Evolutionary conservation across 1,140 invertebrate genomes (phyloP), one percentile per base, ranked within the genome.

Genomic region (Helicoverpa zea): DNA sequence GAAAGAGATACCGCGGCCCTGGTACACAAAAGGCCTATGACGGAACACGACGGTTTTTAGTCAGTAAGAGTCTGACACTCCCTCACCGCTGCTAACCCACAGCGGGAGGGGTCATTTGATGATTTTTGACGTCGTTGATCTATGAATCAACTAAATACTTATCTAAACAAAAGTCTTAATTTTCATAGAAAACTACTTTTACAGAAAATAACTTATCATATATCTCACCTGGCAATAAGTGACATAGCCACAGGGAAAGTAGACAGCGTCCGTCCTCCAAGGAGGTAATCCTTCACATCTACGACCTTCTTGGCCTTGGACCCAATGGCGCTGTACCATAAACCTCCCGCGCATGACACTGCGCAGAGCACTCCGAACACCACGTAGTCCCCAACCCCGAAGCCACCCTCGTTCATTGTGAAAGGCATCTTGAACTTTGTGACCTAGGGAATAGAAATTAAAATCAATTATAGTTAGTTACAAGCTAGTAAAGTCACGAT

Each of bases 161-260:
- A 23, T 0, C 23, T 23, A 23, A 23, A 23, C 23, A 23, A 23
- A 23, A 23, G 23, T 23, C 23, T 23, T 23, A 23, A 23, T 23
- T 23, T 2, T 23, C 23, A 23, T 23, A 23, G 23, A 23, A 23
- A 23, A 23, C 23, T 23, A 23, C 0, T 23, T 0, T 23, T 23
- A 23, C 47, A 78, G 2, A 30, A 23, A 14, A 14, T n/a, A 10
- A 10, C 1, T 11, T 2, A 11, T 56, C 14, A 52, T 12, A 64
- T 47, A 70, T 0, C 75, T 86, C 93, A 98, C 97, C 97, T 98
- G 56, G 97, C 97, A 85, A 98, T 96, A 35, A 98, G 94, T 1
- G 97, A 98, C 95, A 98, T 97, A n/a, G 97, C 96, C 29, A 98
- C 97, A 0, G 98, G 98, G 87, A 98, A 97, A 11, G 97, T 96